Conservation (phyloP, 1,140 invertebrate species). For the Goniozus legneri region DNA sequence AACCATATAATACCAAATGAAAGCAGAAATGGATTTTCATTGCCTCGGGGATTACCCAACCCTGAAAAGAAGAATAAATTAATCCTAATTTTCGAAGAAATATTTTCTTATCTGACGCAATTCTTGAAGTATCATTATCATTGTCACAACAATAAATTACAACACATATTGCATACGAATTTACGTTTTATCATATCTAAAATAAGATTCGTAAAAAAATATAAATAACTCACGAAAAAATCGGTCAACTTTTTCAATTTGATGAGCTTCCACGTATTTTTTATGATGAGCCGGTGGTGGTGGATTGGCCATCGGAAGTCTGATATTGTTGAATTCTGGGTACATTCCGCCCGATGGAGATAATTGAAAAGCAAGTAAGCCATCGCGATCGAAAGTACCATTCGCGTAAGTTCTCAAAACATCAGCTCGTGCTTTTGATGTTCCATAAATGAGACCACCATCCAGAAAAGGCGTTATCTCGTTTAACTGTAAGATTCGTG, state of each 20-base stretch:
- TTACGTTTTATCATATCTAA: too few relatives aligned
- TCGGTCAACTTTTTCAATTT: slow-evolving; percentile 50
- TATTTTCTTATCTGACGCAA: too few relatives aligned
- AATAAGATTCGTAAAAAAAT: too few relatives aligned
- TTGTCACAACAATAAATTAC: too few relatives aligned
- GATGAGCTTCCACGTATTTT: slow-evolving; percentile 39
- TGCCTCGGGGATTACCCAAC: slow-evolving; percentile 61
- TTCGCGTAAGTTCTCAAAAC: slow-evolving; percentile 52
- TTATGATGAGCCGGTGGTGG: slow-evolving; percentile 56
- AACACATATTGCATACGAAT: too few relatives aligned
- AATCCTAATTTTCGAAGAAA: too few relatives aligned
- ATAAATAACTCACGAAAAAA: slow-evolving; percentile 57
- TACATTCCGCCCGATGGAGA: slow-evolving; percentile 44
- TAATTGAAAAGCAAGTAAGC: slow-evolving; percentile 47
- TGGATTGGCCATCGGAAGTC: slow-evolving; percentile 61
- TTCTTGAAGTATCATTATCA: too few relatives aligned
- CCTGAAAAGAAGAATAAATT: slow-evolving; percentile 45
- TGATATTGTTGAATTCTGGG: slow-evolving; percentile 54
- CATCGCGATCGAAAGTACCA: slow-evolving; percentile 49
- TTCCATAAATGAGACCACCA: slow-evolving; percentile 61
- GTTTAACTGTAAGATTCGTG: slow-evolving; percentile 52
- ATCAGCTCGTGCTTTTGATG: slow-evolving; percentile 60
- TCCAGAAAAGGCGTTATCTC: slow-evolving; percentile 64
- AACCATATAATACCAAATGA: slow-evolving; percentile 61
- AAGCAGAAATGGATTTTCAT: slow-evolving; percentile 60